Evolutionary conservation across 2,797 vertebrate genomes (phyloP).

Genomic region (Gymnoscopelus microlampas): DNA sequence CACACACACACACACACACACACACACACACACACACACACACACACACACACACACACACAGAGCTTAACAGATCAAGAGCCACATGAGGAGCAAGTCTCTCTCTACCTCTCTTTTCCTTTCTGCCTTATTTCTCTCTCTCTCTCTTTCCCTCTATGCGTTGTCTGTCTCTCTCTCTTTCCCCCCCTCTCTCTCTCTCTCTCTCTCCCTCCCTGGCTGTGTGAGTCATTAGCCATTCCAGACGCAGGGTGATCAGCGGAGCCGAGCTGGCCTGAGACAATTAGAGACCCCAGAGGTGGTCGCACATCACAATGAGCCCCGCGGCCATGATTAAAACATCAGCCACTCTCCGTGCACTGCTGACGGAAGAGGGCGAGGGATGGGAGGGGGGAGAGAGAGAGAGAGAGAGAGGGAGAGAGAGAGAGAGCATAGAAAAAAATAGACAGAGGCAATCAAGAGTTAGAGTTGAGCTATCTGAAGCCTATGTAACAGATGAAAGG

Average conservation of each 20-base stretch:
- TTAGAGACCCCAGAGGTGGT: slow-evolving; percentile 79
- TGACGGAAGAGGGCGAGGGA: slow-evolving; percentile 28
- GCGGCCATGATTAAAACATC: slow-evolving; percentile 82
- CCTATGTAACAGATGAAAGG: slow-evolving; percentile 58
- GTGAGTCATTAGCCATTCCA: slow-evolving; percentile 80
- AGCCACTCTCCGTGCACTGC: slow-evolving; percentile 68
- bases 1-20: not conserved
- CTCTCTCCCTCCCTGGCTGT: slow-evolving; percentile 52
- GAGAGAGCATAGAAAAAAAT: slow-evolving; percentile 33
- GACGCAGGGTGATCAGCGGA: slow-evolving; percentile 78
- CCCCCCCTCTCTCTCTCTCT: slow-evolving; percentile 14
- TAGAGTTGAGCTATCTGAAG: slow-evolving; percentile 57
- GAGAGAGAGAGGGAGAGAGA: not conserved
- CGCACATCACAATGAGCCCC: slow-evolving; percentile 79
- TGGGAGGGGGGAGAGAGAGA: slow-evolving; percentile 21
- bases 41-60: not conserved
- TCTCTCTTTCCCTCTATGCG: slow-evolving; percentile 11
- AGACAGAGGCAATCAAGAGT: slow-evolving; percentile 58
- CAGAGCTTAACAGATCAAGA: slow-evolving; percentile 34
- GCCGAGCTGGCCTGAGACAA: slow-evolving; percentile 78
- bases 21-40: slow-evolving; percentile 6
- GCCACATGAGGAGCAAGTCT: slow-evolving; percentile 49
- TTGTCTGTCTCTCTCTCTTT: slow-evolving; percentile 5
- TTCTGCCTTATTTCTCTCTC: slow-evolving; percentile 8
- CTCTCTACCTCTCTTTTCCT: slow-evolving; percentile 29